Evolutionary conservation across 2,888 invertebrate genomes (phyloP).

Genomic region (Coenonympha arcania): DNA sequence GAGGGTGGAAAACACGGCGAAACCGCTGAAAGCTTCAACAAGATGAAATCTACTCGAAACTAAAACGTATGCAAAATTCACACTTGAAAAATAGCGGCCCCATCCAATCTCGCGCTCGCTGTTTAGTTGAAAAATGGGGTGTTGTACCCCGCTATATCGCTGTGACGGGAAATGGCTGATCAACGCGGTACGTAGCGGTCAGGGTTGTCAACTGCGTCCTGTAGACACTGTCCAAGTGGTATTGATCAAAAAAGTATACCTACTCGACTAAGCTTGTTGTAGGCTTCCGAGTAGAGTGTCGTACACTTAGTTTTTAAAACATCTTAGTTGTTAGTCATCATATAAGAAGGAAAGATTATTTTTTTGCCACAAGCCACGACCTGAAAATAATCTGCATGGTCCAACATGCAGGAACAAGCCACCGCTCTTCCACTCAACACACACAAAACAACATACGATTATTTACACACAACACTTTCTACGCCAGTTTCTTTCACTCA

Average conservation of each 20-base stretch:
- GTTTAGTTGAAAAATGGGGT: constrained; percentile 50
- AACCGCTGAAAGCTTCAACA: constrained; percentile 27
- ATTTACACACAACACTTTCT: too few relatives aligned
- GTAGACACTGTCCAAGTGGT: not conserved
- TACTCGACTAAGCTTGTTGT: too few relatives aligned
- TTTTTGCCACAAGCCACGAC: too few relatives aligned
- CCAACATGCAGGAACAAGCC: too few relatives aligned
- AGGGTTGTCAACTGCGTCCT: not conserved
- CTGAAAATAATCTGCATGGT: too few relatives aligned
- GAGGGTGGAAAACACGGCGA: constrained; percentile 5
- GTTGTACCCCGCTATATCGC: constrained; percentile 41
- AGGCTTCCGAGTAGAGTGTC: too few relatives aligned
- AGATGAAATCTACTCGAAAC: constrained; percentile 29
- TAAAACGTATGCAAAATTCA: constrained; percentile 47
- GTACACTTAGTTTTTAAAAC: too few relatives aligned
- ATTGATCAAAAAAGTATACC: not conserved
- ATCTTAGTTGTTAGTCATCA: too few relatives aligned
- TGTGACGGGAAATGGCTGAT: constrained; percentile 37
- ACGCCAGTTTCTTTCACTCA: too few relatives aligned
- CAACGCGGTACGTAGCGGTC: constrained; percentile 13
- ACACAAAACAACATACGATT: too few relatives aligned
- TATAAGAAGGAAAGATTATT: too few relatives aligned
- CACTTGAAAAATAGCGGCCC: constrained; percentile 39
- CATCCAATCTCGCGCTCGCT: constrained; percentile 39
- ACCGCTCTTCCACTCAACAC: too few relatives aligned